A percentile compares a stretch with the other conserved stretches of the same genome.
These are phyloP conservation scores for Prochilodus magdalenae DNA, from an alignment of 2,113 vertebrate species.

Conservation along the genomic window DNA sequence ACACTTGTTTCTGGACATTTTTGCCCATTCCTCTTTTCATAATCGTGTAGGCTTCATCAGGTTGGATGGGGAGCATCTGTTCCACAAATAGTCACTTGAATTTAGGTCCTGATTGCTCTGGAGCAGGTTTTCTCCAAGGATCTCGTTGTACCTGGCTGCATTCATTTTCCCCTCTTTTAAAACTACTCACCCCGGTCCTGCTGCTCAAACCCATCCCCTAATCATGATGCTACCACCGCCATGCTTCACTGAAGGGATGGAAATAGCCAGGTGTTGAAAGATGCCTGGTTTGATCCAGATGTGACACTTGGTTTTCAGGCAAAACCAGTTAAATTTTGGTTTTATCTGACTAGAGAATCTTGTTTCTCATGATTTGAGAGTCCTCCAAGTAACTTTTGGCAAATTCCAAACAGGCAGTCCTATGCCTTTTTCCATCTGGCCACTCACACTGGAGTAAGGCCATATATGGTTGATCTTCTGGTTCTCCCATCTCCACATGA, in stretches of 20 bases:
- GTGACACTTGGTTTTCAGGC: not conserved
- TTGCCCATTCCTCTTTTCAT: not conserved
- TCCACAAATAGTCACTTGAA: not conserved
- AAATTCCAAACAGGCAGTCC: too few relatives aligned
- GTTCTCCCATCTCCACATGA: too few relatives aligned
- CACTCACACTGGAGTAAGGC: too few relatives aligned
- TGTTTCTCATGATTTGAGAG: too few relatives aligned
- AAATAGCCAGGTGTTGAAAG: not conserved
- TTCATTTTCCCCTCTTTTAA: conserved; percentile 1
- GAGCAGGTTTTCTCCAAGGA: conserved; percentile 16
- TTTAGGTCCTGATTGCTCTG: not conserved
- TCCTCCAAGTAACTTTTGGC: too few relatives aligned
- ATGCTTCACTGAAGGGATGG: not conserved
- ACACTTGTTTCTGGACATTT: too few relatives aligned
- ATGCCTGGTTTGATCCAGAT: not conserved
- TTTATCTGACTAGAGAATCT: too few relatives aligned
- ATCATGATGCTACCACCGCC: not conserved
- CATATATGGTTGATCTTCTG: too few relatives aligned
- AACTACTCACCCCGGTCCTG: too few relatives aligned
- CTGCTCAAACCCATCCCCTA: not conserved
- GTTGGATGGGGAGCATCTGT: not conserved
- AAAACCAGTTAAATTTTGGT: not conserved
- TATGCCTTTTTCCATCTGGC: too few relatives aligned
- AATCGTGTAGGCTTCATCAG: not conserved
- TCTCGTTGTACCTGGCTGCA: not conserved